Evolutionary conservation across 2,113 vertebrate genomes (phyloP).

Genomic region (Tympanuchus pallidicinctus): DNA sequence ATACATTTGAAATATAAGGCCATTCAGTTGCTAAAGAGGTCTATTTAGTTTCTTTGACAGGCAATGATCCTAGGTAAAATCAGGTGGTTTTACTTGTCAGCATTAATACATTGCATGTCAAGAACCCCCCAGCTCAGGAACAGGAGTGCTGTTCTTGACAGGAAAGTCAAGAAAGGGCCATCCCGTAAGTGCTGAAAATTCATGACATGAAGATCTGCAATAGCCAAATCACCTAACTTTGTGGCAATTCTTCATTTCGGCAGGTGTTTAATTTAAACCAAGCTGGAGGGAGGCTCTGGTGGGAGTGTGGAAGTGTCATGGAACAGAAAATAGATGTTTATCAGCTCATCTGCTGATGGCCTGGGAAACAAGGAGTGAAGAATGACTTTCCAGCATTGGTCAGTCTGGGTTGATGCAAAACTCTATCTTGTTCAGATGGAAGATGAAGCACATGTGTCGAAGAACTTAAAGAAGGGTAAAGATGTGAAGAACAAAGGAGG

Average conservation of each 20-base stretch:
- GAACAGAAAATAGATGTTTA: background rate
- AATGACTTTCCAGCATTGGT: background rate
- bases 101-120: background rate
- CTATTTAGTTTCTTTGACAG: conserved; percentile 63
- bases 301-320: fast-evolving
- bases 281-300: background rate
- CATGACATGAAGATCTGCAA: background rate
- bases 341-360: background rate
- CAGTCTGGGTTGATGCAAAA: background rate
- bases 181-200: background rate
- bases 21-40: conserved; percentile 62
- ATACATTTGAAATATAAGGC: conserved; percentile 73
- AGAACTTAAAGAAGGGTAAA: conserved; percentile 29
- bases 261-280: background rate
- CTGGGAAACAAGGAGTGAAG: background rate
- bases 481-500: conserved; percentile 32
- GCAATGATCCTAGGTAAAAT: background rate
- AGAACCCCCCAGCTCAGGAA: background rate
- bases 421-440: background rate
- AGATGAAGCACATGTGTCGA: background rate
- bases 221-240: background rate
- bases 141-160: background rate
- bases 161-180: background rate
- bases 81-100: background rate
- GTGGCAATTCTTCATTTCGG: background rate